Evolutionary conservation across 2,888 invertebrate genomes (phyloP).

Genomic region (Pyrrhia umbra): DNA sequence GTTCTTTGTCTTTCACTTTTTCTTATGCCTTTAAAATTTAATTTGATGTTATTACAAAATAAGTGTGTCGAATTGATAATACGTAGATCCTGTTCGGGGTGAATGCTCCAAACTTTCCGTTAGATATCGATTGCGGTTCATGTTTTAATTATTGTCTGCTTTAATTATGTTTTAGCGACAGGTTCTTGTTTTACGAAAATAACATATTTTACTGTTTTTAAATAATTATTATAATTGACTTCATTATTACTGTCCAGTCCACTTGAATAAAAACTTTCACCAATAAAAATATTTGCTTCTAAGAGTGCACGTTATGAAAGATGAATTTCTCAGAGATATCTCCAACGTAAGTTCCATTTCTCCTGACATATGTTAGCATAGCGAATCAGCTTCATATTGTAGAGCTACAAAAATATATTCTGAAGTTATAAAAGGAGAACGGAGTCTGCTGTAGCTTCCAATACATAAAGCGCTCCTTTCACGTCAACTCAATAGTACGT

Average conservation of each 20-base stretch:
- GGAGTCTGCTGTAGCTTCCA: constrained; percentile 17
- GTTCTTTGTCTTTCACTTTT: neutral
- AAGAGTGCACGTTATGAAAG: neutral
- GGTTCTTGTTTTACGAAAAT: constrained; percentile 19
- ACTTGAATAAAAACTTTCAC: constrained; percentile 6
- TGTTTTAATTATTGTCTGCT: constrained; percentile 40
- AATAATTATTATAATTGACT: constrained; percentile 6
- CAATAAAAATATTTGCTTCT: neutral
- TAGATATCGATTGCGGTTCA: constrained; percentile 39
- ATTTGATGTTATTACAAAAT: constrained; percentile 15
- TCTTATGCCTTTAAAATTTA: constrained; percentile 2
- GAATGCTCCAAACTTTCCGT: constrained; percentile 52
- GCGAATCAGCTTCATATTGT: constrained; percentile 19
- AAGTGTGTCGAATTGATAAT: constrained; percentile 48
- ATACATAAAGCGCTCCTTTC: constrained; percentile 29
- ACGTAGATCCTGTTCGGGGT: constrained; percentile 53
- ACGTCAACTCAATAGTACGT: constrained; percentile 21
- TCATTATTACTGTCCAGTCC: constrained; percentile 13
- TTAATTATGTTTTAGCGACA: constrained; percentile 22
- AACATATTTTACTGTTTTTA: constrained; percentile 15
- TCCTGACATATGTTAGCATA: constrained; percentile 14
- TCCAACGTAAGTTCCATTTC: constrained; percentile 1
- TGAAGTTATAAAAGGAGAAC: constrained; percentile 2
- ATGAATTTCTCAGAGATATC: neutral
- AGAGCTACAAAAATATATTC: constrained; percentile 27